Percentiles rank a stretch among this genome's conserved stretches.
phyloP scores from a whole-genome alignment of 2,888 invertebrate species.

The Orgyia antiqua region DNA sequence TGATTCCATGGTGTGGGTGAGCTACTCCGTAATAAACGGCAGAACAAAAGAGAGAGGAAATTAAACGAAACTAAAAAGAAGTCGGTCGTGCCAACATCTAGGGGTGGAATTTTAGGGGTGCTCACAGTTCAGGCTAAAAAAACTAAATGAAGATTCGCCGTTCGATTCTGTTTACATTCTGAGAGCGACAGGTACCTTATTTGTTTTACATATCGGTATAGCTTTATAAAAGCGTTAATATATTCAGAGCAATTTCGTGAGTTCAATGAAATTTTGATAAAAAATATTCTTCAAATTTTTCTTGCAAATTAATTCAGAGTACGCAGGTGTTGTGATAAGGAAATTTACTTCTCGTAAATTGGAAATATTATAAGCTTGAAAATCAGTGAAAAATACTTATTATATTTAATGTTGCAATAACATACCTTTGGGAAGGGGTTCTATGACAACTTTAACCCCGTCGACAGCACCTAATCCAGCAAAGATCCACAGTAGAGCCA shows the following conservation, averaged over 20 bases:
- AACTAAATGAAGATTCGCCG: constrained; percentile 58
- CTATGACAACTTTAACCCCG: constrained; percentile 70
- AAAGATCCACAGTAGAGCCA: constrained; percentile 57
- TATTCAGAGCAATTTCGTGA: too few species aligned
- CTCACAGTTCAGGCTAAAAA: constrained; percentile 31
- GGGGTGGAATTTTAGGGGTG: constrained; percentile 51
- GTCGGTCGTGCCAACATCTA: constrained; percentile 55
- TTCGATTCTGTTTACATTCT: constrained; percentile 61
- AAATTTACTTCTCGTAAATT: too few species aligned
- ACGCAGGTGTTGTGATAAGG: too few species aligned
- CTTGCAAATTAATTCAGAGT: too few species aligned
- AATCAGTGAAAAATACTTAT: too few species aligned
- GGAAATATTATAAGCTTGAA: too few species aligned
- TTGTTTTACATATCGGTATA: constrained; percentile 32
- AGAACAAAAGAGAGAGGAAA: constrained; percentile 69
- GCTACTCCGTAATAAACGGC: constrained; percentile 63
- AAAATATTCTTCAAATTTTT: too few species aligned
- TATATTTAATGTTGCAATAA: constrained; percentile 7
- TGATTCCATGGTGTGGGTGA: constrained; percentile 48
- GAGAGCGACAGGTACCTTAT: constrained; percentile 55
- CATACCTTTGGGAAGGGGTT: constrained; percentile 74
- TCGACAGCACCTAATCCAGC: constrained; percentile 48
- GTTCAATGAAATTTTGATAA: too few species aligned
- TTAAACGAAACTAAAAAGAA: constrained; percentile 73
- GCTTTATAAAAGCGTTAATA: too few species aligned